These are phyloP conservation scores for Ondatra zibethicus DNA, from an alignment of 2,113 vertebrate genomes.

Conservation along the genomic window DNA sequence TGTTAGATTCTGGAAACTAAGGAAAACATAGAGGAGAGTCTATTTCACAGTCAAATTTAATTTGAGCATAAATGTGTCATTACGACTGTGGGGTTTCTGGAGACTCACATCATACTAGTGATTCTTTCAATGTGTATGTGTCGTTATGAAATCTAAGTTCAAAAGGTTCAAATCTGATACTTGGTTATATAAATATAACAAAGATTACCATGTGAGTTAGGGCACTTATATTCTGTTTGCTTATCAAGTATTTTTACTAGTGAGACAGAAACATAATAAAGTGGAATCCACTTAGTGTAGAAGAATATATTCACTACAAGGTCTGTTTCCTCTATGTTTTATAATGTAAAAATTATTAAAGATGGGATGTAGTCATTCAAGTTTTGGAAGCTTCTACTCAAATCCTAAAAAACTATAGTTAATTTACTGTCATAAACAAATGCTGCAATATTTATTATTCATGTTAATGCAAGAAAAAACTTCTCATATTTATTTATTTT, in stretches of 20 bases:
- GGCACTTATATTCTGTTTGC: not conserved
- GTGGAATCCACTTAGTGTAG: not conserved
- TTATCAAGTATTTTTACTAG: not conserved
- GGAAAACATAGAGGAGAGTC: not conserved
- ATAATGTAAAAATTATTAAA: not conserved
- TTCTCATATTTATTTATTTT: too few relatives aligned
- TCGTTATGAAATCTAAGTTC: not conserved
- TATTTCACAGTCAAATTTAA: not conserved
- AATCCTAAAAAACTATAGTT: not conserved
- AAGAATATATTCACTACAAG: not conserved
- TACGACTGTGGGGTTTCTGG: not conserved
- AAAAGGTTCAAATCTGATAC: not conserved
- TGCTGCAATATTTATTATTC: not conserved
- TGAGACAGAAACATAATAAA: not conserved
- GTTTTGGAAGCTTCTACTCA: not conserved
- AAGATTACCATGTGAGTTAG: not conserved
- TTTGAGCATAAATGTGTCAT: fast-evolving
- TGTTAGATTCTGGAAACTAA: not conserved
- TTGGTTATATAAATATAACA: not conserved
- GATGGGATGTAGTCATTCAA: not conserved
- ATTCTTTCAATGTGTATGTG: not conserved
- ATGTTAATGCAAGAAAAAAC: not conserved
- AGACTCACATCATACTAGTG: not conserved
- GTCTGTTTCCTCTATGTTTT: not conserved
- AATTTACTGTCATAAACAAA: not conserved